Conservation (phyloP, 2,113 vertebrate genomes). For the Phylloscopus whistleri region DNA sequence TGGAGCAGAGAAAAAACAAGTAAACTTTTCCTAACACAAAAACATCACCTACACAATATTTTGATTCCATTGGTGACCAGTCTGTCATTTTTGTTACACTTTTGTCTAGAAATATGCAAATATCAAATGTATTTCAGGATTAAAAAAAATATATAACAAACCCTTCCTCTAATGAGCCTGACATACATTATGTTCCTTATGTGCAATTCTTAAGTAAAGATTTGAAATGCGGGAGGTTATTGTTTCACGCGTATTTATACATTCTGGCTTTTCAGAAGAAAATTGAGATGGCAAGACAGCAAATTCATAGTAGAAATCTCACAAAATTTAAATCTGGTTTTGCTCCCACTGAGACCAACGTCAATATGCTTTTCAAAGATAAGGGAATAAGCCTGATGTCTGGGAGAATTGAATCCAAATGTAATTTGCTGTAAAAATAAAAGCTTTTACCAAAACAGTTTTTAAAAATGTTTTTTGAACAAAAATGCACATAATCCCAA, state of each 20-base stretch:
- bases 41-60: not conserved
- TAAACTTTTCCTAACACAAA: constrained; percentile 42
- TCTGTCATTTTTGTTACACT: constrained; percentile 20
- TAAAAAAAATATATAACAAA: constrained; percentile 49
- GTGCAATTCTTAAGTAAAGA: not conserved
- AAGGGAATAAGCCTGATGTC: not conserved
- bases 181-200: not conserved
- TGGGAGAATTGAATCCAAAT: constrained; percentile 12
- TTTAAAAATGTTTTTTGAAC: constrained; percentile 30
- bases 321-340: not conserved
- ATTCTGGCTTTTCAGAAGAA: not conserved
- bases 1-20: constrained; percentile 33
- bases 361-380: not conserved
- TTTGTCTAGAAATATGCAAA: constrained; percentile 10
- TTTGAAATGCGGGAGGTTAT: not conserved
- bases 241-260: not conserved
- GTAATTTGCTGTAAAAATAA: constrained; percentile 29
- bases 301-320: not conserved
- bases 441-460: constrained; percentile 1
- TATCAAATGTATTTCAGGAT: constrained; percentile 57
- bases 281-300: not conserved
- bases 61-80: constrained; percentile 45
- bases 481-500: constrained; percentile 19
- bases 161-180: not conserved
- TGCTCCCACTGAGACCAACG: not conserved